Evolutionary conservation across 2,113 vertebrate species (phyloP), one percentile per base, ranked within the genome.

Genomic region (Oplegnathus fasciatus): DNA sequence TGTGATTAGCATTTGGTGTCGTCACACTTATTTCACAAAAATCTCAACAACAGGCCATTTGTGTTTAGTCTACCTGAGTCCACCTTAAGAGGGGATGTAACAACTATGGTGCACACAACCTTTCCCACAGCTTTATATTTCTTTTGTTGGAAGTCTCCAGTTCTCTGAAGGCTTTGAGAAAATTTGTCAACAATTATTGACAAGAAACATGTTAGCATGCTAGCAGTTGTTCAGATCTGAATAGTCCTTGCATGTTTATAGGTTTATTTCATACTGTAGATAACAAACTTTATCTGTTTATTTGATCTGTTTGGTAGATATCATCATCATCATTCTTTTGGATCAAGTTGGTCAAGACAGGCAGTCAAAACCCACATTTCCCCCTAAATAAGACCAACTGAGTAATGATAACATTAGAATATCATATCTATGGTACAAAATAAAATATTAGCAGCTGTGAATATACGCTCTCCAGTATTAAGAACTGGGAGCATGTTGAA

Each of bases 401-500:
- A 88, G 73, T 61, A 78, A 85, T 44, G 58, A 58, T 58, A 79
- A 85, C 50, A 80, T 86, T 71, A 81, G 80, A 92, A 87, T 85
- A 92, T 89, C 54, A 87, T 70, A 88, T 92, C 32, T 87, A 82
- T 88, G 83, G 83, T 90, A 87, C 65, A 91, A 91, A 94, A 89
- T 88, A 76, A 90, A 90, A 89, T 5, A 92, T 94, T 93, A 94
- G 94, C 94, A 96, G 95, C 94, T 94, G 88, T 84, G 90, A 93
- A 80, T 94, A 88, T 90, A 82, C 6, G 50, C 71, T 84, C 67
- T 93, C 82, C 65, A 74, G 88, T 92, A 89, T 92, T 94, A 94
- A 93, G 89, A 88, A 88, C 61, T 70, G 24, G 55, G 85, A 90
- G 80, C 90, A 86, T 94, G 91, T 90, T 89, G 67, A 92, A 93